phyloP scores from a whole-genome alignment of 2,113 vertebrate species.

The Saccopteryx bilineata region DNA sequence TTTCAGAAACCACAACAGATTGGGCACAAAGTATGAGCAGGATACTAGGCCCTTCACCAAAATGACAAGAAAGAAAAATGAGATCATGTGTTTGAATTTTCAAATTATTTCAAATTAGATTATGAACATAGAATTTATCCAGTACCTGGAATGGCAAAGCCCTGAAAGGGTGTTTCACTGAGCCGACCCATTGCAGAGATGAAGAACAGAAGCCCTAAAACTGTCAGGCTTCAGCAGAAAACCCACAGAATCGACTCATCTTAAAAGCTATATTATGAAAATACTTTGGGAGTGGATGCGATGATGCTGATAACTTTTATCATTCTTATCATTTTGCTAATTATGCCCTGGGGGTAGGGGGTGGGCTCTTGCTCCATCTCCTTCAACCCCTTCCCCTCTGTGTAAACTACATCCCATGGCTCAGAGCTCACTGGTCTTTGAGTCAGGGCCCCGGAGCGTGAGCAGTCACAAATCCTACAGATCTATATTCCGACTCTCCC shows the following conservation, averaged over 20 bases:
- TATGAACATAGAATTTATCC: background rate
- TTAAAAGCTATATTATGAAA: background rate
- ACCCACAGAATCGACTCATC: background rate
- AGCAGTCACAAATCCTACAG: background rate
- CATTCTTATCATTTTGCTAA: background rate
- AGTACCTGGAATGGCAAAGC: background rate
- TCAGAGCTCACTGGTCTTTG: background rate
- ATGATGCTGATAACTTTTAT: background rate
- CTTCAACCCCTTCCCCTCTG: background rate
- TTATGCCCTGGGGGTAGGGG: background rate
- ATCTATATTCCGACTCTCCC: slow-evolving; percentile 46
- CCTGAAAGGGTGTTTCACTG: background rate
- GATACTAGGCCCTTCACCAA: background rate
- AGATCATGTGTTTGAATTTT: background rate
- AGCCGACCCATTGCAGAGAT: background rate
- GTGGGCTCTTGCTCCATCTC: background rate
- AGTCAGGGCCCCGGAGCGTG: background rate
- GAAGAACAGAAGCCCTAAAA: background rate
- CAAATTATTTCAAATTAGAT: slow-evolving; percentile 20
- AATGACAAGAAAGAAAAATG: background rate
- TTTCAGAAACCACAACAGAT: slow-evolving; percentile 6
- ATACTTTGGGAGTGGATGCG: background rate
- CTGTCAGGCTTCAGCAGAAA: background rate
- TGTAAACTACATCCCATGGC: background rate
- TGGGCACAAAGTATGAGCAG: background rate